phyloP scores from a whole-genome alignment of 2,797 vertebrate species.

The Notolabrus celidotus region DNA sequence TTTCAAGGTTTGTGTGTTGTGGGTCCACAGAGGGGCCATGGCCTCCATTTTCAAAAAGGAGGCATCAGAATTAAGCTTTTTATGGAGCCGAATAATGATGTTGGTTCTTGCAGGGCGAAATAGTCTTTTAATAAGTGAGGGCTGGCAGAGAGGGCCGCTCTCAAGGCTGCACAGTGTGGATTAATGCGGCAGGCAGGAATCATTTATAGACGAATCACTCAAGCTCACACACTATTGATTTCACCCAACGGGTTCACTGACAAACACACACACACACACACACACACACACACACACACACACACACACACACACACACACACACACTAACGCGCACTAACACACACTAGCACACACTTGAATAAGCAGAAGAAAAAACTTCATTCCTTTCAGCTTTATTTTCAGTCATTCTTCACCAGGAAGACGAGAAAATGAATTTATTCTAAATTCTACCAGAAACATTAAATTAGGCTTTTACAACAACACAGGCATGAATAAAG shows the following conservation, averaged over 20 bases:
- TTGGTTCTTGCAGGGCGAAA: conserved; percentile 30
- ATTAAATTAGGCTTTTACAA: too few species aligned
- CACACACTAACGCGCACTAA: too few species aligned
- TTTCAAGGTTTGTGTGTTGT: conserved; percentile 51
- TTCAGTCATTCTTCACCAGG: background rate
- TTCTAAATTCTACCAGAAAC: too few species aligned
- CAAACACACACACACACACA: conserved; percentile 1
- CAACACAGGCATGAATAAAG: too few species aligned
- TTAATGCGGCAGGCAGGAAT: conserved; percentile 41
- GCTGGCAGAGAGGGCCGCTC: conserved; percentile 18
- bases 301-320: too few species aligned
- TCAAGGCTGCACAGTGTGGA: conserved; percentile 37
- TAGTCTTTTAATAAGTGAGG: conserved; percentile 42
- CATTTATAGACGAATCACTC: conserved; percentile 55
- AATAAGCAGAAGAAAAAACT: too few species aligned
- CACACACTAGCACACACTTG: too few species aligned
- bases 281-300: background rate
- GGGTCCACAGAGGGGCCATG: conserved; percentile 24
- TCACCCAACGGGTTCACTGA: conserved; percentile 7
- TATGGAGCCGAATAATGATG: conserved; percentile 45
- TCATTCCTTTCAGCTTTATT: too few species aligned
- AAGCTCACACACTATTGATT: conserved; percentile 41
- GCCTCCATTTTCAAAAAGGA: conserved; percentile 45
- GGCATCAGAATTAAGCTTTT: conserved; percentile 28
- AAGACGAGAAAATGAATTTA: too few species aligned